Base-by-base conservation (phyloP, 2,797 vertebrate species). In the Channa striata region DNA sequence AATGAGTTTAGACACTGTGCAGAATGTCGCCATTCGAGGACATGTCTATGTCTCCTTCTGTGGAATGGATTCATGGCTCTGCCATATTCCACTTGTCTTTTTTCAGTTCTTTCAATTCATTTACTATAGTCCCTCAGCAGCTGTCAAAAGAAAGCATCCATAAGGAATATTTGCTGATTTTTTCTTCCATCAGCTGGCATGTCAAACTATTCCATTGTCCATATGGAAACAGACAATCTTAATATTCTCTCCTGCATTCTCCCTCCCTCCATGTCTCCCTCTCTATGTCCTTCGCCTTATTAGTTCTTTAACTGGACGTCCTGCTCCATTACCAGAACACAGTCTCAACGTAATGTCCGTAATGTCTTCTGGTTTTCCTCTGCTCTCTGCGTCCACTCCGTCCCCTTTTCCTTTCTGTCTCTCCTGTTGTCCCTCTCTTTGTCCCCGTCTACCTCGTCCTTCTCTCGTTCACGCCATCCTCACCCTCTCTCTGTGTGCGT, bases 381-480 rank as follows among this genome's bases (percentile, higher is more conserved):
- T 77, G 54, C 50, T 59, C 52, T 59, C 49, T 49, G 51, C 57
- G 40, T 59, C 64, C 58, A 34, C 43, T 50, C 42, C 39, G 16
- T 68, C 58, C 58, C 44, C 42, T 39, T 56, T 46, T 44, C 42
- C 19, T 47, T 30, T 54, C 71, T 52, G 54, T 78, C 66, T 56
- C 77, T 40, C 56, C 2, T 4, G 16, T 13, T 81, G 81, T 90
- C 79, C 73, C 77, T 80, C 80, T 91, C 80, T 91, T 87, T 89
- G 87, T 92, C 85, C 82, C 77, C 13, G 40, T 82, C 83, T 54
- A 57, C 78, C 68, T 78, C 59, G 78, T 87, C 81, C 82, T 85
- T 76, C 81, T 74, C 80, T 71, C 59, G 6, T 23, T 78, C 68
- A 59, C 48, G 48, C 80, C 63, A 62, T 66, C 50, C 48, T 57